These are phyloP conservation scores for Dermatophagoides farinae DNA, from an alignment of 1,140 invertebrate genomes.

Conservation along the genomic window DNA sequence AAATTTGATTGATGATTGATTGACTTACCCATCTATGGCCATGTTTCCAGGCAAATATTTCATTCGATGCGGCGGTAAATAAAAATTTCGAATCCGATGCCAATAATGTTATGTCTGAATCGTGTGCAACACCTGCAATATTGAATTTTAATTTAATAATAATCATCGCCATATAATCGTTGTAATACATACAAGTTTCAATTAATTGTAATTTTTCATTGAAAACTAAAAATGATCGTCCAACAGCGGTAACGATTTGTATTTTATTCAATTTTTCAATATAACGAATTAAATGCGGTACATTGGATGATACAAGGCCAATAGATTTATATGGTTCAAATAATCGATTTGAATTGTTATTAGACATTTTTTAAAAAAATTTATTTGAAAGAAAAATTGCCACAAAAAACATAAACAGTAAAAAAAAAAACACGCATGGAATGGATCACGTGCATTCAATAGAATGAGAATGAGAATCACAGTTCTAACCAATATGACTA, in stretches of 20 bases:
- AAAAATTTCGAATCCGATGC: conserved; percentile 55
- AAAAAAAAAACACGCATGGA: too few species aligned
- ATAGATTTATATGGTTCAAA: conserved; percentile 16
- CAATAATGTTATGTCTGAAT: conserved; percentile 55
- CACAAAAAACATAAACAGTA: too few species aligned
- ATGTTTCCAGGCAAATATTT: conserved; percentile 64
- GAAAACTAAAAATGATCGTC: conserved; percentile 13
- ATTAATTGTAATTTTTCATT: conserved; percentile 14
- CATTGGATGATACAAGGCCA: conserved; percentile 5
- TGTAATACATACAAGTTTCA: conserved; percentile 12
- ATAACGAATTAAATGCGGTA: conserved; percentile 14
- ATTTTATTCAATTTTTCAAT: conserved; percentile 13
- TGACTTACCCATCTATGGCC: conserved; percentile 27
- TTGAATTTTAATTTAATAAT: neutral
- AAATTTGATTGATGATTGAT: too few species aligned
- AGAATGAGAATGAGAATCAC: too few species aligned
- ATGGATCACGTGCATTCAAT: too few species aligned
- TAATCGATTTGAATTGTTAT: conserved; percentile 3
- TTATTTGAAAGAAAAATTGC: too few species aligned
- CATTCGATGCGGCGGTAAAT: conserved; percentile 51
- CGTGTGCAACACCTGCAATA: conserved; percentile 16
- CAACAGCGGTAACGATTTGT: conserved; percentile 12
- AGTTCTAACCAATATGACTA: too few species aligned
- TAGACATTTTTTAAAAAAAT: too few species aligned
- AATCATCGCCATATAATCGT: neutral